Percentiles rank a stretch among this genome's conserved stretches.
Conservation (phyloP, 2,113 vertebrate genomes). For the Heteronetta atricapilla region DNA sequence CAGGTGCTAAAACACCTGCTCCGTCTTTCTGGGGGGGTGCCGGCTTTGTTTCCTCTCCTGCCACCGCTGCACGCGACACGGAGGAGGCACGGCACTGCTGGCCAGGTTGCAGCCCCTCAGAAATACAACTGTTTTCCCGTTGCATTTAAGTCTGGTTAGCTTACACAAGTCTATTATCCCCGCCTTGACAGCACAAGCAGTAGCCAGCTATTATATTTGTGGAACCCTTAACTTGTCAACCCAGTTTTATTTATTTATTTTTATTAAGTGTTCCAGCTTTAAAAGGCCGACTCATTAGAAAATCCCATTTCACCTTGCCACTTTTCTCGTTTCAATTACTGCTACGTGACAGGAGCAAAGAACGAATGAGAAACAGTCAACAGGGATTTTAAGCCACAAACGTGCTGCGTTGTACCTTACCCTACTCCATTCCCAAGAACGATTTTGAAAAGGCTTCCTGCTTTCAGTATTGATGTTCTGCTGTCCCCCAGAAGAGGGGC, state of each 20-base stretch:
- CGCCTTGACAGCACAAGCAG: background rate
- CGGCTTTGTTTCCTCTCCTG: background rate
- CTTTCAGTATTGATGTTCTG: background rate
- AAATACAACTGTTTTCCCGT: background rate
- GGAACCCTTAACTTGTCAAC: background rate
- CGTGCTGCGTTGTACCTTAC: accelerated
- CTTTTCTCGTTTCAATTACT: background rate
- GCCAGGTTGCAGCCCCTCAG: background rate
- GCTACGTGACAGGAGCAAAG: background rate
- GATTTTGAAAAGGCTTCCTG: background rate
- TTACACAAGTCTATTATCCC: background rate
- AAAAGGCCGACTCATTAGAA: background rate
- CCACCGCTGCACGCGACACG: background rate
- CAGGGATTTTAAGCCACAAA: background rate
- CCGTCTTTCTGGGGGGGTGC: background rate
- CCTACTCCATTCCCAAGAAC: background rate
- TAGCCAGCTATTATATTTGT: background rate
- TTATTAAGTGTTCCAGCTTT: background rate
- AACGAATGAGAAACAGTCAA: background rate
- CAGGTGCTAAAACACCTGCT: slow-evolving; percentile 33
- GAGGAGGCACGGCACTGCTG: background rate
- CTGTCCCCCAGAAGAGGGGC: background rate
- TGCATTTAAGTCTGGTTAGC: background rate
- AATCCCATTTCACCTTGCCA: background rate
- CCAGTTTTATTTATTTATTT: too few relatives aligned